Conservation (phyloP, 2,888 invertebrate species). For the Cephus spinipes region DNA sequence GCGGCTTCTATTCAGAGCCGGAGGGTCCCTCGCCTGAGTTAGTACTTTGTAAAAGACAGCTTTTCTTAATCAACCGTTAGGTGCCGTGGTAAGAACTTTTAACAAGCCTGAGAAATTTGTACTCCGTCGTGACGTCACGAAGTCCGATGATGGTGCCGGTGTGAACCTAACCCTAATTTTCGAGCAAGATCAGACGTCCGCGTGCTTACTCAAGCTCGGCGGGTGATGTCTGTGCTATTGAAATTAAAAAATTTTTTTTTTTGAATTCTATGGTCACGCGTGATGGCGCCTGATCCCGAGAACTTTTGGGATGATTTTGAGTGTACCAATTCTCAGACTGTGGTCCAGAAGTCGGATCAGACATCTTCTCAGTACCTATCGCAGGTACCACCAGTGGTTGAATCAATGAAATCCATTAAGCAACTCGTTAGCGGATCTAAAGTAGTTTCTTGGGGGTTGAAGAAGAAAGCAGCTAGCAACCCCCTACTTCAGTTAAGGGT, state of each 20-base stretch:
- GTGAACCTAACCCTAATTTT: neutral
- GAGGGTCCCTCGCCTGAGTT: conserved; percentile 30
- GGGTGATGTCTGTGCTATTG: too few relatives aligned
- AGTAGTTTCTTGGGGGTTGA: neutral
- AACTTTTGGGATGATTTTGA: neutral
- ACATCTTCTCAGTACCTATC: neutral
- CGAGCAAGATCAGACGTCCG: too few relatives aligned
- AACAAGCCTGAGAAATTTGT: conserved; percentile 13
- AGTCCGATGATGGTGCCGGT: neutral
- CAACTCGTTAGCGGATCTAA: neutral
- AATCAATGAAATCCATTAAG: neutral
- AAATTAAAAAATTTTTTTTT: too few relatives aligned
- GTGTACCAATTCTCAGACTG: neutral
- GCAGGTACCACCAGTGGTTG: neutral
- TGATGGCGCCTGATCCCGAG: neutral
- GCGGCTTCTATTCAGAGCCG: conserved; percentile 17
- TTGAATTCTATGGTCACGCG: too few relatives aligned
- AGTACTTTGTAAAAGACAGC: conserved; percentile 40
- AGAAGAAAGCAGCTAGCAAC: neutral
- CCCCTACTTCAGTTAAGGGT: neutral
- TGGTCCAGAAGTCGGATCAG: neutral
- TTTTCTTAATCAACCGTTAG: conserved; percentile 42
- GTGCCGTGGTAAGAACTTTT: neutral
- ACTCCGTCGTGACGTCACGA: neutral
- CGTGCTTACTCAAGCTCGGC: too few relatives aligned